These are phyloP conservation scores for Plutella xylostella DNA, from an alignment of 2,888 invertebrate species.

Conservation along the genomic window DNA sequence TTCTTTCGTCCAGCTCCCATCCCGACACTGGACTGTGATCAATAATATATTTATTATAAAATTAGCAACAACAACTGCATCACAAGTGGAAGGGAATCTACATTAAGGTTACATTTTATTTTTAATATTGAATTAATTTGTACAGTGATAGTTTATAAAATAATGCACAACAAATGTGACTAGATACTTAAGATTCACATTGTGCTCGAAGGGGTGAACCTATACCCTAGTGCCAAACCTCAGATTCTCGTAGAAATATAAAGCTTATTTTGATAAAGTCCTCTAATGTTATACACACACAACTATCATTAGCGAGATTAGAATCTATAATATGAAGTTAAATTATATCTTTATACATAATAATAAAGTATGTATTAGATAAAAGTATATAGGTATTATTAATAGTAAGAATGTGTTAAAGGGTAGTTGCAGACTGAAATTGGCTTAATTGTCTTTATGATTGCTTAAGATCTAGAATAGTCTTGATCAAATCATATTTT, in stretches of 20 bases:
- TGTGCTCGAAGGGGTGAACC: conserved; percentile 18
- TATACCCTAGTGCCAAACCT: too few species aligned
- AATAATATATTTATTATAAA: conserved; percentile 22
- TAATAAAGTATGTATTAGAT: too few species aligned
- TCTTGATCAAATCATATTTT: too few species aligned
- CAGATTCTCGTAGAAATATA: conserved; percentile 1
- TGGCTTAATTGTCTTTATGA: too few species aligned
- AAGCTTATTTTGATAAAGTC: background rate
- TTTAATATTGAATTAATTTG: conserved; percentile 11
- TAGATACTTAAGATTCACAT: conserved; percentile 46
- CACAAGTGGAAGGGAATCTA: background rate
- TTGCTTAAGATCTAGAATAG: too few species aligned
- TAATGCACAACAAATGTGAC: conserved; percentile 54
- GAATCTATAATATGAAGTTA: too few species aligned
- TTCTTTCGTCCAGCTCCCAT: too few species aligned
- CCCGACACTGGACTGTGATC: conserved; percentile 37
- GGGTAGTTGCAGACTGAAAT: too few species aligned
- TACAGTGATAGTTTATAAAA: conserved; percentile 16
- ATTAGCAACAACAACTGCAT: conserved; percentile 12
- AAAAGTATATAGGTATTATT: too few species aligned
- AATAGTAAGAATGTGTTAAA: too few species aligned
- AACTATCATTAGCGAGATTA: background rate
- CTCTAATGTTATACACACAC: conserved; percentile 1
- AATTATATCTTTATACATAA: too few species aligned
- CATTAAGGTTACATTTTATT: conserved; percentile 9